Evolutionary conservation across 2,113 vertebrate genomes (phyloP).

Genomic region (Prunella himalayana): DNA sequence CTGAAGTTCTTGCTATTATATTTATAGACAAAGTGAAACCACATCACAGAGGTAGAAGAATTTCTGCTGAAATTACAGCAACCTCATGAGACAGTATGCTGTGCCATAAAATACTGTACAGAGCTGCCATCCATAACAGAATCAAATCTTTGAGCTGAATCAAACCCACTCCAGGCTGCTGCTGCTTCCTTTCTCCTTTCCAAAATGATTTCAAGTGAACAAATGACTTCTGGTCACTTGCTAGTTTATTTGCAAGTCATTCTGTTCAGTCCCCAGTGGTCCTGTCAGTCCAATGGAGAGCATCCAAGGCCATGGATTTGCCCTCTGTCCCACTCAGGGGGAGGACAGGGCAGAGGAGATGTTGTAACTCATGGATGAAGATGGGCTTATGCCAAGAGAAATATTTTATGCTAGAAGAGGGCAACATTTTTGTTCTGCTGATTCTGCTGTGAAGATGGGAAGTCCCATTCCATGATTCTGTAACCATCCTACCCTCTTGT

Average conservation of each 20-base stretch:
- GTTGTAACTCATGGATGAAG: neutral
- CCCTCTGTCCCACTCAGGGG: neutral
- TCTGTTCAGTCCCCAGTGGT: neutral
- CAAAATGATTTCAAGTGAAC: neutral
- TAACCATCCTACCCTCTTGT: neutral
- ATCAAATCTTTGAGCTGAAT: neutral
- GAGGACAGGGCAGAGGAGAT: neutral
- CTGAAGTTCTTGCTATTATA: conserved; percentile 49
- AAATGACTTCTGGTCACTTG: neutral
- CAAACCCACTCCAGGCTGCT: neutral
- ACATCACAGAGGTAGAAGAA: conserved; percentile 56
- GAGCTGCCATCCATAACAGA: conserved; percentile 28
- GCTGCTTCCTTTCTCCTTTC: neutral
- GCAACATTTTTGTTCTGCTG: neutral
- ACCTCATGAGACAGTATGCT: conserved; percentile 39
- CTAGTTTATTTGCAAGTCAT: neutral
- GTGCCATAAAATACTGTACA: conserved; percentile 23
- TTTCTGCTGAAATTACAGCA: conserved; percentile 56
- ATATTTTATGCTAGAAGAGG: neutral
- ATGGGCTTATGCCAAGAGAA: neutral
- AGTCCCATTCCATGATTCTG: neutral
- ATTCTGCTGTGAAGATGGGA: neutral
- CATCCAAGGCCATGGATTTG: neutral
- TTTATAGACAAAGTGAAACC: conserved; percentile 65
- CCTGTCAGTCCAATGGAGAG: neutral